Base-by-base conservation (phyloP, 2,113 vertebrate species). In the Atractosteus spatula region DNA sequence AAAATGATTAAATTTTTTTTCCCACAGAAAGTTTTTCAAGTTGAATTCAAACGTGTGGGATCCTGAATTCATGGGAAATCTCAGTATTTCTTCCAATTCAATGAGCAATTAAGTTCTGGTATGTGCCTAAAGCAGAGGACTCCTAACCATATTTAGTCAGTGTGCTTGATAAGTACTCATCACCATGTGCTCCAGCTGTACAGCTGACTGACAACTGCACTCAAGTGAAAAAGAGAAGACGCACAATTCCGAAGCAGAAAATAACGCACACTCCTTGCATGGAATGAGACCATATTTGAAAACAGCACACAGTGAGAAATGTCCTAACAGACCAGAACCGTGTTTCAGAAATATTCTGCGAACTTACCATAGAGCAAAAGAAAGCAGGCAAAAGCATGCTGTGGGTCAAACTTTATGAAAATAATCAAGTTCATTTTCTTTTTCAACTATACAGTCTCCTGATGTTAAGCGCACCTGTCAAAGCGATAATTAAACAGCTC, bases 121-220 rank as follows among this genome's bases (percentile, higher is more conserved):
- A 68, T 64, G 13, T 62, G 41, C 14, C 75, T 76, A 70, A 69
- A 74, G 73, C 77, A 77, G 73, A 75, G 74, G 78, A 77, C 79
- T 82, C 86, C 76, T 69, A 59, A 80, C 83, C 84, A 82, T 80
- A 82, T 84, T 88, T 80, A 84, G 81, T 82, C 83, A 85, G 83
- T 90, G 89, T 86, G 78, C 71, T 73, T 51, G 10, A 67, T 63
- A 70, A 86, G 81, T 82, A 85, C 80, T 81, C 85, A 80, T 83
- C 81, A 89, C 82, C 89, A 86, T 86, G 84, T 87, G 87, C 79
- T 82, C 83, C 82, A 82, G 83, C 83, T 86, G 87, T 74, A 76
- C 75, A 71, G 62, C 14, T 71, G 72, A 77, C 77, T 76, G 78
- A 86, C 80, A 89, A 85, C 47, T 51, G 47, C 80, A 78, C 81